Conservation (phyloP, 2,888 invertebrate genomes). For the Brachyptera risi region DNA sequence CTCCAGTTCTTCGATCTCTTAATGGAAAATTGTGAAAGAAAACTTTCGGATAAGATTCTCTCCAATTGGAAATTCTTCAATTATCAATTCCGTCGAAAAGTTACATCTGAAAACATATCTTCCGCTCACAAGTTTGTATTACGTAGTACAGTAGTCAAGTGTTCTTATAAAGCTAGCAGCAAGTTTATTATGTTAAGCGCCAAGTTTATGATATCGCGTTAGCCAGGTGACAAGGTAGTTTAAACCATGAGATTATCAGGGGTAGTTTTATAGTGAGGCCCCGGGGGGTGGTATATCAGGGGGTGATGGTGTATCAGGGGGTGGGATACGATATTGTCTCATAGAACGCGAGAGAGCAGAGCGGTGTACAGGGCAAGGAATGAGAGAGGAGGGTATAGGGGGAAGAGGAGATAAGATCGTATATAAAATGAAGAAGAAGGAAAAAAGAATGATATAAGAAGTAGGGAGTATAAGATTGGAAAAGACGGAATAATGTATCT, state of each 20-base stretch:
- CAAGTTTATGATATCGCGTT: not conserved
- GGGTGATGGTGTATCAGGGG: not conserved
- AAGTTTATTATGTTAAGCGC: too few relatives aligned
- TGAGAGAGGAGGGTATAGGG: not conserved
- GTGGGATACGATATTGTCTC: conserved; percentile 2
- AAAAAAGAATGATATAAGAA: conserved; percentile 10
- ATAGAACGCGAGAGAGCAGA: not conserved
- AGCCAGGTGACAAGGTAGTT: conserved; percentile 13
- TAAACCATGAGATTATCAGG: conserved; percentile 14
- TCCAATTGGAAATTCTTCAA: too few relatives aligned
- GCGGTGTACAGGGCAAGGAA: too few relatives aligned
- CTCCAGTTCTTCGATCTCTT: too few relatives aligned
- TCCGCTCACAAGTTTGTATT: too few relatives aligned
- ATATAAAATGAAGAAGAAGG: conserved; percentile 9
- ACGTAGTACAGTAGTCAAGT: too few relatives aligned
- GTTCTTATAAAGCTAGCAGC: too few relatives aligned
- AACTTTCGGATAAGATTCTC: too few relatives aligned
- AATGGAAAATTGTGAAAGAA: too few relatives aligned
- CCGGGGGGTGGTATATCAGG: not conserved
- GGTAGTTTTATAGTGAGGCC: conserved; percentile 11
- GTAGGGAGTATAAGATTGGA: conserved; percentile 2
- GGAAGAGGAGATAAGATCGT: not conserved
- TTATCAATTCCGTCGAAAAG: too few relatives aligned
- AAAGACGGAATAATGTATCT: conserved; percentile 9
- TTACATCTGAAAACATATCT: too few relatives aligned